Base-by-base conservation (phyloP, 2,797 vertebrate species). In the Pipistrellus pipistrellus region DNA sequence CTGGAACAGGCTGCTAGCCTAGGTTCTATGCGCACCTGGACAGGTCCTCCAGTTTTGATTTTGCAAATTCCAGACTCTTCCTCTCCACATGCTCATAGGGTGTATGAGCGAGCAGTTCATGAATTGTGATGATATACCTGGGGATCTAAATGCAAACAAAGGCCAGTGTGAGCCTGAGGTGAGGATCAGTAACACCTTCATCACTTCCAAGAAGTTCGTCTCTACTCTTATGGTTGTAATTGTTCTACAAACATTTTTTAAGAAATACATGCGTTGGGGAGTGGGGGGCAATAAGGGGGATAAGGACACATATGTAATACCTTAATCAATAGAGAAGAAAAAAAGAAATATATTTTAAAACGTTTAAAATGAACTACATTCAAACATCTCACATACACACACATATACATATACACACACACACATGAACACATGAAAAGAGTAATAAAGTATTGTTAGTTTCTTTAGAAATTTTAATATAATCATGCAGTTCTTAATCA, bases 61-160 rank as follows among this genome's bases (percentile, higher is more conserved):
- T 99, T 89, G 99, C 99, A 96, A 99, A 99, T 97, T 99, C 99
- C 93, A 99, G 98, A 96, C 99, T 99, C 97, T 99, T 99, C 91
- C 99, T 98, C 96, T 99, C 99, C 97, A 99, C 99, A 0, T 99
- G 99, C 84, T 99, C 99, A 10, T 99, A 99, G 62, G 99, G 99
- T 3, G 99, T 99, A 97, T 99, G 99, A 59, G 99, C 99, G 97
- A 99, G 95, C 64, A 99, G 98, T 98, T 99, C 99, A 87, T 99
- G 99, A 53, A 99, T 98, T 2, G 99, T 99, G 98, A 99, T 99
- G 98, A 99, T 99, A 88, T 99, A 99, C 83, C 99, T 99, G 94
- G 99, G 99, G 96, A 99, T 99, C 99, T 99, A 98, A 92, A 96
- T 84, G 77, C n/a, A 95, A 96, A 71, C 66, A 23, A 85, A 68